A percentile compares a stretch with the other conserved stretches of the same genome.
Evolutionary conservation across 2,113 vertebrate species (phyloP).

Genomic region (Corythornis cristatus): DNA sequence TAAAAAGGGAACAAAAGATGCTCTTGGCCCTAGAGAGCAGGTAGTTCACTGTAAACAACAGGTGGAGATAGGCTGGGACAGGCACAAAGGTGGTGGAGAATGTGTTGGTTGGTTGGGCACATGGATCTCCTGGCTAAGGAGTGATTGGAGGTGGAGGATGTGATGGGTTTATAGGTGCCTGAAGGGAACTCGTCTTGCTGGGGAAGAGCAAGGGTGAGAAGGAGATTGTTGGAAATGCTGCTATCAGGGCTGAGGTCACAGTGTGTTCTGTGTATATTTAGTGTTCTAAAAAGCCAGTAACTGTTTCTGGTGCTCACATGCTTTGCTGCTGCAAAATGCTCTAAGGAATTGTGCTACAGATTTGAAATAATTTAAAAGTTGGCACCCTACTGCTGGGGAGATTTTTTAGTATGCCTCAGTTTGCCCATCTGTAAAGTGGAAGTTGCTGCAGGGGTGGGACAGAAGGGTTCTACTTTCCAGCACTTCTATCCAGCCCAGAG

Average conservation of each 20-base stretch:
- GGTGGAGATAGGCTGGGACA: neutral
- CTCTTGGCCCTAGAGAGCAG: neutral
- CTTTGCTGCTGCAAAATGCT: fast-evolving
- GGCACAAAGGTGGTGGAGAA: fast-evolving
- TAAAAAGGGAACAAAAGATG: slow-evolving; percentile 19
- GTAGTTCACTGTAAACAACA: neutral
- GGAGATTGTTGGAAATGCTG: neutral
- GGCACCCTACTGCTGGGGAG: neutral
- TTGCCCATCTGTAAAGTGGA: neutral
- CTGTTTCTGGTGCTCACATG: neutral
- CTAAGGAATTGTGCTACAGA: neutral
- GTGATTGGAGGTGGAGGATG: neutral
- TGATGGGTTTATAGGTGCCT: neutral
- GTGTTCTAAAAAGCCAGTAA: neutral
- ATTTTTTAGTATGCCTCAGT: neutral
- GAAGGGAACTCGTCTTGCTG: neutral
- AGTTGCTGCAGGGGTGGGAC: neutral
- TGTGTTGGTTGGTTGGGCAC: neutral
- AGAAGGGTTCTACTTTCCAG: neutral
- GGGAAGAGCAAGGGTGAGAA: neutral
- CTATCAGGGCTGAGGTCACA: fast-evolving
- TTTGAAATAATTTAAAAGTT: neutral
- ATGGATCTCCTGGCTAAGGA: neutral
- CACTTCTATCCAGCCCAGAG: neutral
- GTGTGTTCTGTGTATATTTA: neutral